Evolutionary conservation across 2,888 invertebrate species (phyloP).

Genomic region (Lordiphosa fenestrarum): DNA sequence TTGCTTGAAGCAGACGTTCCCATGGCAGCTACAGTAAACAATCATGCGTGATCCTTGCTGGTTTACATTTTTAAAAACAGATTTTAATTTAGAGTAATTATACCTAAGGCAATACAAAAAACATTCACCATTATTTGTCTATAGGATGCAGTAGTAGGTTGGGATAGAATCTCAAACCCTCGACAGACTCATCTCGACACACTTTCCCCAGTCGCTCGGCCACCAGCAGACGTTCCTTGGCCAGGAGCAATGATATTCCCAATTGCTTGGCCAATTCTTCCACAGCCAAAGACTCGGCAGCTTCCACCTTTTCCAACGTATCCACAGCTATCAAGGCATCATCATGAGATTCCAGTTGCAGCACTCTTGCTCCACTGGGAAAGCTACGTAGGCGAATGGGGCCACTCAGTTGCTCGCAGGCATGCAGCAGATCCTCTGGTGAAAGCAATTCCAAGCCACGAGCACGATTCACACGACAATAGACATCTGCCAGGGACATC

Average conservation of each 20-base stretch:
- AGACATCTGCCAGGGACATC: slow-evolving; percentile 98
- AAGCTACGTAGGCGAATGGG: slow-evolving; percentile 91
- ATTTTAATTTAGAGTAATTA: slow-evolving; percentile 29
- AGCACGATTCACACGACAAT: slow-evolving; percentile 97
- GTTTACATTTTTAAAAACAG: too few relatives aligned
- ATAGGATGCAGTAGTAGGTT: slow-evolving; percentile 86
- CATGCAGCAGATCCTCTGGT: slow-evolving; percentile 97
- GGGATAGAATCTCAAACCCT: slow-evolving; percentile 96
- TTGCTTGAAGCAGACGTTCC: too few relatives aligned
- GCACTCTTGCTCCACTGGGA: slow-evolving; percentile 96
- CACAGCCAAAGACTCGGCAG: slow-evolving; percentile 88
- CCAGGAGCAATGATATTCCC: slow-evolving; percentile 92
- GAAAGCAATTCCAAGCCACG: slow-evolving; percentile 97
- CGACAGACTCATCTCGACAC: slow-evolving; percentile 97
- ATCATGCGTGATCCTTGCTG: too few relatives aligned
- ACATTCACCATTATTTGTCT: slow-evolving; percentile 8
- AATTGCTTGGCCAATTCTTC: slow-evolving; percentile 92
- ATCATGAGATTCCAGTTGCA: slow-evolving; percentile 90
- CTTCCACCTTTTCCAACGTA: slow-evolving; percentile 84
- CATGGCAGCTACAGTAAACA: too few relatives aligned
- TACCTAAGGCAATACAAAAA: neutral
- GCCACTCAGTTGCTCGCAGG: slow-evolving; percentile 86
- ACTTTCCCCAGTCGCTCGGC: slow-evolving; percentile 92
- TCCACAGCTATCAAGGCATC: slow-evolving; percentile 86
- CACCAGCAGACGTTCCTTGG: slow-evolving; percentile 92